Evolutionary conservation across 1,140 invertebrate species (phyloP).

Genomic region (Stenopsyche tienmushanensis): DNA sequence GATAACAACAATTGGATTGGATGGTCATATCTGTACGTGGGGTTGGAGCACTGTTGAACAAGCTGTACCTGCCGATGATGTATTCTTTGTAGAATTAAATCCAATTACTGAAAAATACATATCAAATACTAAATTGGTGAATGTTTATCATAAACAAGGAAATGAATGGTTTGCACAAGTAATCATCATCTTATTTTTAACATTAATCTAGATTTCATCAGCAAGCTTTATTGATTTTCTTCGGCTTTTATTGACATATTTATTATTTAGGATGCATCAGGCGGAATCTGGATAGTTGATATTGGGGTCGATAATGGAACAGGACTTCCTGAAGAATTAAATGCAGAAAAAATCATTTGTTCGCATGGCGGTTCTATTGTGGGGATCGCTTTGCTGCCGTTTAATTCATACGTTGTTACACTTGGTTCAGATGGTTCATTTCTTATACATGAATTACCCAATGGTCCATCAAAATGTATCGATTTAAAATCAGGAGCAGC

Average conservation of each 20-base stretch:
- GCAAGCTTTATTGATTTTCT: background rate
- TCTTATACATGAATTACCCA: slow-evolving; percentile 6
- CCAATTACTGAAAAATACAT: slow-evolving; percentile 76
- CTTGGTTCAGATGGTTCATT: slow-evolving; percentile 31
- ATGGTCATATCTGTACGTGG: slow-evolving; percentile 84
- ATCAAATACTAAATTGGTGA: slow-evolving; percentile 53
- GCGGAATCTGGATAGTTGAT: slow-evolving; percentile 33
- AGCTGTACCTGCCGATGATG: slow-evolving; percentile 74
- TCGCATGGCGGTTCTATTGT: slow-evolving; percentile 30
- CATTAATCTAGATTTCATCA: background rate
- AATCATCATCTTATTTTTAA: background rate
- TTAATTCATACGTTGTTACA: slow-evolving; percentile 6
- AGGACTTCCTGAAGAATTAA: background rate
- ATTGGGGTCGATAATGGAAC: slow-evolving; percentile 20
- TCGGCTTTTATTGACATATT: background rate
- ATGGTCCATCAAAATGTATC: slow-evolving; percentile 12
- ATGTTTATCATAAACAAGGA: slow-evolving; percentile 50
- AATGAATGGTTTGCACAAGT: slow-evolving; percentile 72
- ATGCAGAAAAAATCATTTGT: slow-evolving; percentile 16
- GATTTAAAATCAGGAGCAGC: slow-evolving; percentile 1
- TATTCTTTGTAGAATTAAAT: slow-evolving; percentile 77
- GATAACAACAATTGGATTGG: slow-evolving; percentile 67
- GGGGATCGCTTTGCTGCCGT: slow-evolving; percentile 25
- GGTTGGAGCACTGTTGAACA: slow-evolving; percentile 84
- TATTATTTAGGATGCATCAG: slow-evolving; percentile 29